phyloP scores from a whole-genome alignment of 2,797 vertebrate species.

The Argya squamiceps region DNA sequence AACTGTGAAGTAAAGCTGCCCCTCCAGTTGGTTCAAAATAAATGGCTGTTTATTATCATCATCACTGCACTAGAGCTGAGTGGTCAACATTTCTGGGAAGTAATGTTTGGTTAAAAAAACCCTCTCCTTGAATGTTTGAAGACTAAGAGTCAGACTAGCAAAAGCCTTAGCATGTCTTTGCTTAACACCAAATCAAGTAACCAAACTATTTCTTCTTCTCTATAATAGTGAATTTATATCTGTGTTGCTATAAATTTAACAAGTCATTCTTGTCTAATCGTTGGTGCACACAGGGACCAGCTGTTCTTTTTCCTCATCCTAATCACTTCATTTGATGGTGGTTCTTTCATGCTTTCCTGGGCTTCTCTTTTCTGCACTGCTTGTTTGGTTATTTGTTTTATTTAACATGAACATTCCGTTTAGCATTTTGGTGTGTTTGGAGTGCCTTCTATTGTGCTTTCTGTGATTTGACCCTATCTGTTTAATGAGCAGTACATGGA shows the following conservation, averaged over 20 bases:
- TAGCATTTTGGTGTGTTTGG: neutral
- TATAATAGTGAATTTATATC: neutral
- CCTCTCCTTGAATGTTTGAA: neutral
- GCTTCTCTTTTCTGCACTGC: neutral
- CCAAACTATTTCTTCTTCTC: neutral
- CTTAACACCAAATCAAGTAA: neutral
- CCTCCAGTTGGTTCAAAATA: neutral
- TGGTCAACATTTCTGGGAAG: neutral
- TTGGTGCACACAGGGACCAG: neutral
- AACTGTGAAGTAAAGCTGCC: neutral
- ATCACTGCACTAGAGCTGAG: neutral
- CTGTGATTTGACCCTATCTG: neutral
- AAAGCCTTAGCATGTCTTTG: neutral
- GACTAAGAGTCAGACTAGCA: neutral
- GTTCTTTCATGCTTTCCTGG: neutral
- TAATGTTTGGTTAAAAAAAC: neutral
- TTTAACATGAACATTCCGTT: neutral
- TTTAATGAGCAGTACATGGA: neutral
- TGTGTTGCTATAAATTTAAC: neutral
- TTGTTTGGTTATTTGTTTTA: constrained; percentile 16
- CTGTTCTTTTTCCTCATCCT: neutral
- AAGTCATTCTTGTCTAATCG: neutral
- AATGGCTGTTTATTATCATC: neutral
- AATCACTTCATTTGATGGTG: neutral
- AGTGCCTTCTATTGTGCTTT: neutral